phyloP scores from a whole-genome alignment of 2,888 invertebrate genomes.

The Tyria jacobaeae region DNA sequence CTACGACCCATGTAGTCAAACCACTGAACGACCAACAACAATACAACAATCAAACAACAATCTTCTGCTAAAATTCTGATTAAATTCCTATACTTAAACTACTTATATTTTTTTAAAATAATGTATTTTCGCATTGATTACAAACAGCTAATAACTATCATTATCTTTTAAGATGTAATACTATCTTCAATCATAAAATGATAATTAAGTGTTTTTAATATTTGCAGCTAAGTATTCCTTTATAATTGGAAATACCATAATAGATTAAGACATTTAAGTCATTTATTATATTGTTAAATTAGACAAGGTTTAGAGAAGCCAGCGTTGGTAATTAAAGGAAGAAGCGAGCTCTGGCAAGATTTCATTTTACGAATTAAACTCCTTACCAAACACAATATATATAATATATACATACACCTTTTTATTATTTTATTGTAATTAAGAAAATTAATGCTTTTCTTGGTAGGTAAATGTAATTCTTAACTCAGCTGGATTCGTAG shows the following conservation, averaged over 20 bases:
- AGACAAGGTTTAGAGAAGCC: background rate
- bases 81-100: too few relatives aligned
- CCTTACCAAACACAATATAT: background rate
- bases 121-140: background rate
- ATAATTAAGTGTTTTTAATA: background rate
- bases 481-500: background rate
- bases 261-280: background rate
- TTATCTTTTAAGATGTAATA: background rate
- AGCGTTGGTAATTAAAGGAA: background rate
- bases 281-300: background rate
- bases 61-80: too few relatives aligned
- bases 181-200: background rate
- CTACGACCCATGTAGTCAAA: too few relatives aligned
- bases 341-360: background rate
- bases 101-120: too few relatives aligned
- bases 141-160: background rate
- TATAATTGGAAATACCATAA: background rate
- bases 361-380: background rate
- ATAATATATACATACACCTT: too few relatives aligned
- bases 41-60: too few relatives aligned
- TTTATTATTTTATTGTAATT: background rate
- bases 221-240: background rate
- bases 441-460: background rate
- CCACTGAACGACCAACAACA: too few relatives aligned
- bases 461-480: too few relatives aligned